phyloP scores from a whole-genome alignment of 2,888 invertebrate genomes.

The Hyposoter dolosus region DNA sequence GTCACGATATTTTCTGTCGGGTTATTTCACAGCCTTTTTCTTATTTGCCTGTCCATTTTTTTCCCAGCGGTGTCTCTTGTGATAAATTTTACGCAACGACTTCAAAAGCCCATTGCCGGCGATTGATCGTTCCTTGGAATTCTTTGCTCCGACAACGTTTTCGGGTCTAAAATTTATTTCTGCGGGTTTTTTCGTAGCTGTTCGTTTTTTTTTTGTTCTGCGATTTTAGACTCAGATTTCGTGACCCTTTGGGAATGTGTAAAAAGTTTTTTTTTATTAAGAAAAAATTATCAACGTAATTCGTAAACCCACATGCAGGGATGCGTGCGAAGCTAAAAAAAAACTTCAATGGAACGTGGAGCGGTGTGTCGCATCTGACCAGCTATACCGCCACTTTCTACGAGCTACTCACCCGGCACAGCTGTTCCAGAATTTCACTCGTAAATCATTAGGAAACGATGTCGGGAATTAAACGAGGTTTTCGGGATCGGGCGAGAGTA shows the following conservation, averaged over 20 bases:
- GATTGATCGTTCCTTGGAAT: not conserved
- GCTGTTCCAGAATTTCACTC: slow-evolving; percentile 60
- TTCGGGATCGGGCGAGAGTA: slow-evolving; percentile 9
- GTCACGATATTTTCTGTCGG: slow-evolving; percentile 69
- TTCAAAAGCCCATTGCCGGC: not conserved
- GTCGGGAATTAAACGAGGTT: slow-evolving; percentile 36
- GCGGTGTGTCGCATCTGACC: slow-evolving; percentile 38
- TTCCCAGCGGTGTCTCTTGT: slow-evolving; percentile 4
- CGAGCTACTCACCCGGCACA: slow-evolving; percentile 20
- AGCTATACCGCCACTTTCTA: slow-evolving; percentile 59
- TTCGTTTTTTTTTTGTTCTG: no score
- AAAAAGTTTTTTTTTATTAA: no score
- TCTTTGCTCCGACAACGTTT: no score
- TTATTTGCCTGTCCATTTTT: not conserved
- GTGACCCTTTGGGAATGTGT: no score
- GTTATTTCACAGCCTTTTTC: slow-evolving; percentile 36
- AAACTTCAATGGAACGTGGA: slow-evolving; percentile 57
- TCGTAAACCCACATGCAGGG: not conserved
- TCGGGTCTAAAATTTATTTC: no score
- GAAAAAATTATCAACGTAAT: no score
- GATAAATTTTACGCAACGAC: not conserved
- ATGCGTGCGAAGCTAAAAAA: slow-evolving; percentile 38
- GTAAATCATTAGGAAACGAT: slow-evolving; percentile 67
- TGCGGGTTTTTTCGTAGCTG: no score
- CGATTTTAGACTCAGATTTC: no score